Base-by-base conservation (phyloP, 2,113 vertebrate species). In the Apistogramma diplotaenia region DNA sequence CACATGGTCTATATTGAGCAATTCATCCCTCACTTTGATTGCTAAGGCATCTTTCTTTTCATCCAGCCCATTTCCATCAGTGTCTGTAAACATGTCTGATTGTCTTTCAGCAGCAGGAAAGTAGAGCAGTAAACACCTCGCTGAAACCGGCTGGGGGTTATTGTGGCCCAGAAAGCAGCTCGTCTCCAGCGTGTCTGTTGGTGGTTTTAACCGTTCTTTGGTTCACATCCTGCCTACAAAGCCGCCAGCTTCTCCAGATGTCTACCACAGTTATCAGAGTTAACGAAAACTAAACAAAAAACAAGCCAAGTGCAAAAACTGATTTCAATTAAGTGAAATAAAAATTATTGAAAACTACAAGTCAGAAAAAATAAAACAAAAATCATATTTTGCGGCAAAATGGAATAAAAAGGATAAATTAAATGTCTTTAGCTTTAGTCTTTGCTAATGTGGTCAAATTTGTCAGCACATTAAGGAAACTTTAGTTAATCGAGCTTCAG, bases 181-280 rank as follows among this genome's bases (percentile, higher is more conserved):
- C 4, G 57, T 49, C 67, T 62, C 78, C 27, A 0, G 11, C 25
- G 0, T 4, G 31, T 46, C 67, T 76, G 84, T 84, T 84, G 3
- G 90, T 76, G 81, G 85, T 75, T 84, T 40, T 43, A 83, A 75
- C 79, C 16, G 59, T 51, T 62, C 6, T 4, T 23, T 6, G 15
- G 3, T 86, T 76, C 53, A 81, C 40, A 86, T 90, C 87, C 89
- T 11, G 74, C 72, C 65, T 4, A 15, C 33, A 74, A 74, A 75
- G n/a, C 51, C 80, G 13, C 65, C 1, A 55, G 11, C 21, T 11
- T 2, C 57, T 43, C n/a, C 13, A 65, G 10, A 40, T 15, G n/a
- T 29, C 19, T 0, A 46, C 37, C 27, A 31, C n/a, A 55, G 15
- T 0, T 40, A 43, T 25, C 15, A 11, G 40, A 46, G 40, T 49